Conservation (phyloP, 2,888 invertebrate genomes). For the Vanessa cardui region DNA sequence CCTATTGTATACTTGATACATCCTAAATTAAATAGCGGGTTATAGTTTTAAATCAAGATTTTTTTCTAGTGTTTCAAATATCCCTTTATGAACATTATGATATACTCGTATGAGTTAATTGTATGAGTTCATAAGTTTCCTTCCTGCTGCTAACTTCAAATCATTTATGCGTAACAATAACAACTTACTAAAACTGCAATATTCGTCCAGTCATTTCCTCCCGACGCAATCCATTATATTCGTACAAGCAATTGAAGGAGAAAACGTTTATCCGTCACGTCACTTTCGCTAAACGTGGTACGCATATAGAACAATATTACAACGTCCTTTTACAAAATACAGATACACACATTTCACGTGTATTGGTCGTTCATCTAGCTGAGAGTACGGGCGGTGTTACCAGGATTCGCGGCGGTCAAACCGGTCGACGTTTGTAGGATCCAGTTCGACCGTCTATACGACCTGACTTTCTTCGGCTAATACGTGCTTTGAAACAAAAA, state of each 20-base stretch:
- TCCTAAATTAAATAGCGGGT: background rate
- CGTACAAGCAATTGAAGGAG: background rate
- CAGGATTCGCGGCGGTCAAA: slow-evolving; percentile 78
- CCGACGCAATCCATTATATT: background rate
- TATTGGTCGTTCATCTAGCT: slow-evolving; percentile 19
- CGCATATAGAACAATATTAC: slow-evolving; percentile 28
- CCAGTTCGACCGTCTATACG: slow-evolving; percentile 65
- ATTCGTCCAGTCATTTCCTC: too few species aligned
- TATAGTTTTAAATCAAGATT: too few species aligned
- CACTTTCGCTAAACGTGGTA: slow-evolving; percentile 36
- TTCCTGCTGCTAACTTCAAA: too few species aligned
- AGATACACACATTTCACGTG: slow-evolving; percentile 31
- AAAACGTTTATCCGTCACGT: slow-evolving; percentile 2
- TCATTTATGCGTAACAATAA: too few species aligned
- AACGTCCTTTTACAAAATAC: slow-evolving; percentile 30
- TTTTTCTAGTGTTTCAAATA: too few species aligned
- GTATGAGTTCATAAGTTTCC: too few species aligned
- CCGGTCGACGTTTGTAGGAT: slow-evolving; percentile 75
- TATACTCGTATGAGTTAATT: too few species aligned
- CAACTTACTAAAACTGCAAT: too few species aligned
- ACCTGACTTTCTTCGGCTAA: slow-evolving; percentile 70
- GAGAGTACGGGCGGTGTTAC: slow-evolving; percentile 32
- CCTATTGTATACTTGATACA: background rate
- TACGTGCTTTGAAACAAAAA: slow-evolving; percentile 37
- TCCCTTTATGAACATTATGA: too few species aligned